These are phyloP conservation scores for Acromyrmex charruanus DNA, from an alignment of 1,140 invertebrate genomes.

Conservation along the genomic window DNA sequence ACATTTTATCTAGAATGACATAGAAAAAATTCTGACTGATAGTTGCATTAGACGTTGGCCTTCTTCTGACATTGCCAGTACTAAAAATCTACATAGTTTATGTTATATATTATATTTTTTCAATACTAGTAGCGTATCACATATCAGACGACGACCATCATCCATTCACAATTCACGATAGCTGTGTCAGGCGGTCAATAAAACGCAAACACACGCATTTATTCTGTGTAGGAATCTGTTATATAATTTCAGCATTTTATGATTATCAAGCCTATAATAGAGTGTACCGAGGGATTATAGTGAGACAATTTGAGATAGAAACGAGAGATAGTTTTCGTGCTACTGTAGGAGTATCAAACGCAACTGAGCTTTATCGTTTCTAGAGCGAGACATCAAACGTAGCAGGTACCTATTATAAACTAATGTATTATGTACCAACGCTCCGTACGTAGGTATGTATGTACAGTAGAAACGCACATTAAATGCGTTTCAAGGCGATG, in stretches of 20 bases:
- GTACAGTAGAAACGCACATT: constrained; percentile 14
- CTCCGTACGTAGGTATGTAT: neutral
- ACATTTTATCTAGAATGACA: neutral
- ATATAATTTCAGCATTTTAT: constrained; percentile 11
- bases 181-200: neutral
- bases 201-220: neutral
- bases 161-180: neutral
- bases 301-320: neutral
- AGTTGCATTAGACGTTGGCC: neutral
- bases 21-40: neutral
- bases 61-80: too few relatives aligned
- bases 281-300: neutral
- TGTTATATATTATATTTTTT: too few relatives aligned
- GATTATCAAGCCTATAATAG: constrained; percentile 21
- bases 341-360: neutral
- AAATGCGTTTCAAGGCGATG: constrained; percentile 54
- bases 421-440: constrained; percentile 46
- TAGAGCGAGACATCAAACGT: constrained; percentile 28
- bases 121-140: too few relatives aligned
- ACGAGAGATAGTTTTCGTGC: neutral
- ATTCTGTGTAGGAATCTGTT: neutral
- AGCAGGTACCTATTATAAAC: constrained; percentile 48
- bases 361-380: constrained; percentile 5
- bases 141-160: too few relatives aligned
- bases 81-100: too few relatives aligned